Base-by-base conservation (phyloP, 2,113 vertebrate species). In the Pelecanoides urinatrix region DNA sequence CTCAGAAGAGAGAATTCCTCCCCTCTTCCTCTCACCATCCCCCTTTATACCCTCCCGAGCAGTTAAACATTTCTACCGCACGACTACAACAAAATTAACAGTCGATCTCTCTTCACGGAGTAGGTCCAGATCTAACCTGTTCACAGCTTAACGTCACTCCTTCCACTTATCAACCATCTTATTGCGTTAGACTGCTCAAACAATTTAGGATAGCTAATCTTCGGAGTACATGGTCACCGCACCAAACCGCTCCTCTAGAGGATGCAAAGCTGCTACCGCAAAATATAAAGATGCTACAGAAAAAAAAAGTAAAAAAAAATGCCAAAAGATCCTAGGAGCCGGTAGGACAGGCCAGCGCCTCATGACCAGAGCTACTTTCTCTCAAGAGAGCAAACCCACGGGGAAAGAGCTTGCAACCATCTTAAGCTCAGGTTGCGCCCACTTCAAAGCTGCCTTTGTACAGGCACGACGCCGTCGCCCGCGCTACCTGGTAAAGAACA, bases 391-490 rank as follows among this genome's bases (percentile, higher is more conserved):
- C 23, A 11, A 49, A 26, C 21, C 22, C 29, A 7, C 13, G 9
- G 34, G 34, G 30, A 44, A 47, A 23, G 7, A 14, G 59, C 59
- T 59, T 6, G 4, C 15, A 11, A 30, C 12, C n/a, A 22, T 12
- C 65, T 58, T 1, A 12, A 12, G 32, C 42, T 32, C 42, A 36
- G 47, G 55, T 25, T 25, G 47, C 8, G 7, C 32, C 56, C 27
- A 7, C 32, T 21, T 16, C 52, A 11, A 27, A 58, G 49, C 65
- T 38, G 50, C 4, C 47, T 34, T 4, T 5, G 25, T 10, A 3
- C 10, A n/a, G 47, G 23, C 25, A 4, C 0, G 4, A 17, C 3
- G 10, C 15, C 15, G 58, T 5, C 3, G 8, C 49, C 30, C 1
- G 20, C 30, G 1, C 42, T 7, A 2, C 9, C 13, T 7, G 18